Evolutionary conservation across 2,797 vertebrate species (phyloP).

Genomic region (Peromyscus eremicus): DNA sequence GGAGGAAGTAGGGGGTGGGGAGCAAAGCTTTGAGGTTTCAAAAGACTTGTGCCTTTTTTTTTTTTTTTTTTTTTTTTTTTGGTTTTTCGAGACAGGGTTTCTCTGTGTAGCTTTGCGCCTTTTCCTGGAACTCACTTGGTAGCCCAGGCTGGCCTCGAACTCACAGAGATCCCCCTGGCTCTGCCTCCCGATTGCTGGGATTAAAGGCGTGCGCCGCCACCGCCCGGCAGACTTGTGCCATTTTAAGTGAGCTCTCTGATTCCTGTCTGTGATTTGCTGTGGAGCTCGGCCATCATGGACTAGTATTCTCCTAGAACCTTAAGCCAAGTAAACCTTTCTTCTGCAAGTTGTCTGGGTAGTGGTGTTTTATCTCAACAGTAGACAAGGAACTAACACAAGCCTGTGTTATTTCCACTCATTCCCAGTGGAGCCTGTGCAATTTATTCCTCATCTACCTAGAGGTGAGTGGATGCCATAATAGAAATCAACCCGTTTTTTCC

Average conservation of each 20-base stretch:
- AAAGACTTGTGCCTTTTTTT: neutral
- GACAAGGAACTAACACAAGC: neutral
- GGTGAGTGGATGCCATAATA: neutral
- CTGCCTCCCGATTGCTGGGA: too few species aligned
- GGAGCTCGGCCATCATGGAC: neutral
- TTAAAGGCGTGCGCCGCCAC: too few species aligned
- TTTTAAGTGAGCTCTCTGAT: neutral
- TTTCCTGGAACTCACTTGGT: too few species aligned
- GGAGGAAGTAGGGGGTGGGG: neutral
- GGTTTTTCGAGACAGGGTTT: too few species aligned
- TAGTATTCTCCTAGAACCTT: neutral
- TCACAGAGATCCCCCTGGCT: too few species aligned
- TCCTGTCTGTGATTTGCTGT: neutral
- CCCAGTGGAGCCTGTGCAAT: neutral
- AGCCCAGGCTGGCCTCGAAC: too few species aligned
- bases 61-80: too few species aligned
- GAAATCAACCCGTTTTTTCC: neutral
- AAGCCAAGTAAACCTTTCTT: neutral
- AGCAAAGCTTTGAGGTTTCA: neutral
- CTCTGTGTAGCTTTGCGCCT: too few species aligned
- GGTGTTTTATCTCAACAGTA: neutral
- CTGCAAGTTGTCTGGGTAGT: neutral
- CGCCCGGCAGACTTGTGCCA: neutral
- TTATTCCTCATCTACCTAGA: neutral
- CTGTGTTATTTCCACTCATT: neutral